A percentile compares a stretch with the other conserved stretches of the same genome.
Evolutionary conservation across 1,140 invertebrate species (phyloP).

Genomic region (honey bee (Apis mellifera)): DNA sequence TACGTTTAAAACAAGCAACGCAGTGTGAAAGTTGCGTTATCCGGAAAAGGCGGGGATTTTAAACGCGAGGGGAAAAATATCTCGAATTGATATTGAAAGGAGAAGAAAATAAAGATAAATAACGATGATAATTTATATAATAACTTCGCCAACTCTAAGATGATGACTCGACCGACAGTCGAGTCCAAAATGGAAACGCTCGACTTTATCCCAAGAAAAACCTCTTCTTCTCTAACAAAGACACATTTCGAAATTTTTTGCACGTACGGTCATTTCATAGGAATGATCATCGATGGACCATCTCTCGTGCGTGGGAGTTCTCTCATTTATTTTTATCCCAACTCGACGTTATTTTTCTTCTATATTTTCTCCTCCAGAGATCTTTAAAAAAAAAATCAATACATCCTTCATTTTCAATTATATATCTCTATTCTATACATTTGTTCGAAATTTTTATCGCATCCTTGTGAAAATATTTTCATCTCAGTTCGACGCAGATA

Average conservation of each 20-base stretch:
- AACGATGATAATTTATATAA: too few relatives aligned
- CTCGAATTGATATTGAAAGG: slow-evolving; percentile 10
- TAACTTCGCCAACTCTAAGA: background rate
- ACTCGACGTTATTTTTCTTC: too few relatives aligned
- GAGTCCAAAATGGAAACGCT: background rate
- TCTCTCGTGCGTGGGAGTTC: too few relatives aligned
- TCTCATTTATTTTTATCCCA: too few relatives aligned
- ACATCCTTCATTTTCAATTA: too few relatives aligned
- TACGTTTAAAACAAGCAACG: background rate
- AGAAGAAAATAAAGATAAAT: background rate
- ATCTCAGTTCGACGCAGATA: too few relatives aligned
- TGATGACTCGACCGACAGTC: too few relatives aligned
- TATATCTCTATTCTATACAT: too few relatives aligned
- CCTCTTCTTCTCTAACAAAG: background rate
- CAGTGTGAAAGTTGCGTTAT: background rate
- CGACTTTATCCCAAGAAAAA: background rate
- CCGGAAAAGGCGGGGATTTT: background rate
- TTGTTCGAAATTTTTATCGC: too few relatives aligned
- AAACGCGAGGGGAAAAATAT: background rate
- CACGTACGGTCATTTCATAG: background rate
- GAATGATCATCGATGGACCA: background rate
- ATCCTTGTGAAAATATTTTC: too few relatives aligned
- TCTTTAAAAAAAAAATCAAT: too few relatives aligned
- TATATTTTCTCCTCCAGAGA: too few relatives aligned
- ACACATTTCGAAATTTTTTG: background rate